A percentile compares a stretch with the other conserved stretches of the same genome.
These are phyloP conservation scores for Anhinga rufa DNA, from an alignment of 2,113 vertebrate species.

Conservation along the genomic window DNA sequence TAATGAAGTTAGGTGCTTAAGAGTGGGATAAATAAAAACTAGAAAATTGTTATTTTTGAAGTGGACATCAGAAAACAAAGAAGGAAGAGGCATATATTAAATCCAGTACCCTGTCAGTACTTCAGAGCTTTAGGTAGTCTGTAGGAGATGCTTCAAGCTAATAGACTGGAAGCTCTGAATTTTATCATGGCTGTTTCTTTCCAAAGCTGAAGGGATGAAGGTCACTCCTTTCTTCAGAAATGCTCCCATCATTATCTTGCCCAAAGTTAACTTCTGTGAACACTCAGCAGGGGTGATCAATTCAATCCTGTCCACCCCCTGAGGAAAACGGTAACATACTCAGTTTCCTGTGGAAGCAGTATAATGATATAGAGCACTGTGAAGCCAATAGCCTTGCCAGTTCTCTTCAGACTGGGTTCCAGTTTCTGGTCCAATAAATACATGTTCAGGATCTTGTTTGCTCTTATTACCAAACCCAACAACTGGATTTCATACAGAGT, in stretches of 20 bases:
- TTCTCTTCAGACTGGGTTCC: background rate
- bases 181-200: background rate
- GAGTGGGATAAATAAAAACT: background rate
- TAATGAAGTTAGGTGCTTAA: background rate
- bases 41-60: background rate
- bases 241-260: background rate
- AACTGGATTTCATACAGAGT: background rate
- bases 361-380: rapidly evolving
- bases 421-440: background rate
- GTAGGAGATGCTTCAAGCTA: background rate
- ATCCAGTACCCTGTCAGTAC: background rate
- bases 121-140: background rate
- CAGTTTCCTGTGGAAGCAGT: background rate
- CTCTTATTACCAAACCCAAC: background rate
- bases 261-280: background rate
- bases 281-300: background rate
- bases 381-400: background rate
- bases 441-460: background rate
- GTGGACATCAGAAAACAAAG: background rate
- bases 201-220: background rate
- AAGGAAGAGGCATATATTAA: background rate
- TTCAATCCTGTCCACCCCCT: background rate
- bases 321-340: background rate
- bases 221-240: background rate
- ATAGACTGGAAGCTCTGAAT: background rate